Conservation (phyloP, 1,140 invertebrate species). For the Trichoplusia ni region DNA sequence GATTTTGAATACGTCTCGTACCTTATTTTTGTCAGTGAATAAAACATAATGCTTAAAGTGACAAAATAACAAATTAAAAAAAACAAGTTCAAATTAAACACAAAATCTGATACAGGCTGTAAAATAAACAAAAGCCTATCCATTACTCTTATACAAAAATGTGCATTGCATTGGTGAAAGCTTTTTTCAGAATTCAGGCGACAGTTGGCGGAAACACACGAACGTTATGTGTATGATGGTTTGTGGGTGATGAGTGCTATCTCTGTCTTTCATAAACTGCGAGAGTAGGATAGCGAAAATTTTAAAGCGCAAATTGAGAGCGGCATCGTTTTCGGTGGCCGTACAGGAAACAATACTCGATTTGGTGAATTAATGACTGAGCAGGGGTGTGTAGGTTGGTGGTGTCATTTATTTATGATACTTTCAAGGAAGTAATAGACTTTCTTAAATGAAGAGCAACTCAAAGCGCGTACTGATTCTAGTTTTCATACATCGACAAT, state of each 20-base stretch:
- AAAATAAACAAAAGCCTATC: conserved; percentile 10
- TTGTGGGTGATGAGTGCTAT: conserved; percentile 33
- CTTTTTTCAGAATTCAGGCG: conserved; percentile 71
- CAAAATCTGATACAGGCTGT: neutral
- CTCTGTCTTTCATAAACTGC: conserved; percentile 28
- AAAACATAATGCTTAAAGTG: no score
- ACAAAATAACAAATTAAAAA: no score
- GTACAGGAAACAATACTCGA: conserved; percentile 77
- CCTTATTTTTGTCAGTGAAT: no score
- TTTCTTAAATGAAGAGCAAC: no score
- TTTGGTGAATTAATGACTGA: conserved; percentile 71
- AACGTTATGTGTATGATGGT: conserved; percentile 16
- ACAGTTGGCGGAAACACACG: conserved; percentile 53
- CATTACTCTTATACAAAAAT: conserved; percentile 23
- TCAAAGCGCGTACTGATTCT: no score
- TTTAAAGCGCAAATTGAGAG: conserved; percentile 70
- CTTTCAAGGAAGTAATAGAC: no score
- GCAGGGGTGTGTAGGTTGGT: conserved; percentile 43
- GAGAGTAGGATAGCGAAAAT: conserved; percentile 40
- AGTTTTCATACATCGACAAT: no score
- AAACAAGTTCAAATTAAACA: no score
- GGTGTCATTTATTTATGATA: neutral
- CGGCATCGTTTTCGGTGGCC: conserved; percentile 57
- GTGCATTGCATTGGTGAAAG: conserved; percentile 66
- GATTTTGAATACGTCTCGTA: no score